Evolutionary conservation across 2,113 vertebrate species (phyloP), one percentile per base, ranked within the genome.

Genomic region (Neodontobutis hainanensis): DNA sequence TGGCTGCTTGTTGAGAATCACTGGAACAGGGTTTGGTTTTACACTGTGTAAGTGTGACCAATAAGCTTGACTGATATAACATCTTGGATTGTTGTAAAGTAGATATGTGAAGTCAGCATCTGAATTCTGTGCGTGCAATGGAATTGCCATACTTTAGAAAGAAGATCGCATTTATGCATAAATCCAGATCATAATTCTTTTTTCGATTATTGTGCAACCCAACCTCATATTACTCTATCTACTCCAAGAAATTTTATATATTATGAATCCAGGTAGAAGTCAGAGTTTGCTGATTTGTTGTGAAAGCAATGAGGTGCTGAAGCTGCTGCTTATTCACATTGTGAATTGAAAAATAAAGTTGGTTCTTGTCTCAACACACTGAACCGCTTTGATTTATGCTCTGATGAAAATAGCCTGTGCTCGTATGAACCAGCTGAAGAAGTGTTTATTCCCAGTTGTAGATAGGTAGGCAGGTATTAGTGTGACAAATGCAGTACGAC

Each of bases 261-360:
- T 8, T 19, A 53, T 5, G 38, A 65, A 60, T 19, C 65, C 27
- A 45, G 48, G 12, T 15, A 5, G 34, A 50, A 50, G 56, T 68
- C 38, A 59, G 51, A 62, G 42, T 34, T 61, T 51, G 45, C 40
- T 53, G 19, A 56, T 56, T 11, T 16, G 44, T 44, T 50, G 16
- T 57, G 14, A 50, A 61, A 53, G 27, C 52, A 67, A 42, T n/a
- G 50, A 65, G 48, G 47, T 59, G 59, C 14, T 1, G 1, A 42
- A 11, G 19, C 59, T 14, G 43, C 58, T 56, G 55, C 65, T 70
- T 70, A 32, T 68, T 65, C 53, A 45, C 12, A 57, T 61, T 73
- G 65, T 57, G 45, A 61, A 2, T 12, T 61, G 64, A 71, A 50
- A 35, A 49, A 85, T 73, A 3, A 66, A 53, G 77, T 52, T 48